A percentile compares a stretch with the other conserved stretches of the same genome.
Evolutionary conservation across 2,797 vertebrate species (phyloP).

Genomic region (Siniperca obscura): DNA sequence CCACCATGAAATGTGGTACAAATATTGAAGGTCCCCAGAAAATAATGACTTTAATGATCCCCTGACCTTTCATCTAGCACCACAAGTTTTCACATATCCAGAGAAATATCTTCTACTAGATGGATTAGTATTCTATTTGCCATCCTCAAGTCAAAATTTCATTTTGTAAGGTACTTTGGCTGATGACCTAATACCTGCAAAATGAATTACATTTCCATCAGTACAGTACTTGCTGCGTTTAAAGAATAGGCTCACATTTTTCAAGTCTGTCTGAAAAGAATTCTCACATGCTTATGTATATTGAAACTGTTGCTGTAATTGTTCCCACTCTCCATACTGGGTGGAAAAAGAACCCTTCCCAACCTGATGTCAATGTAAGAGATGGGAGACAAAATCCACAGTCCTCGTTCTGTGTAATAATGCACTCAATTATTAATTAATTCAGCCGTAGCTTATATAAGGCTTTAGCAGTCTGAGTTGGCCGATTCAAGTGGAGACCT

Average conservation of each 20-base stretch:
- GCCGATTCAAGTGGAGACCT: background rate
- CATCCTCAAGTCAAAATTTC: background rate
- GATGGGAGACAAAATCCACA: background rate
- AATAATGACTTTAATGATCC: background rate
- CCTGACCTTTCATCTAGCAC: background rate
- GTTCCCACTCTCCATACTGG: too few relatives aligned
- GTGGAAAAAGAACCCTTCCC: too few relatives aligned
- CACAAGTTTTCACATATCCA: background rate
- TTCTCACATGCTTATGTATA: background rate
- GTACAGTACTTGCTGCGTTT: background rate
- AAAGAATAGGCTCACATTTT: background rate
- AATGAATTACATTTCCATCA: background rate
- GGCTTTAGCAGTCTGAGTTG: background rate
- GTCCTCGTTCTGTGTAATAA: too few relatives aligned
- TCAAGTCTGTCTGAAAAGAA: background rate
- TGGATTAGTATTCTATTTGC: too few relatives aligned
- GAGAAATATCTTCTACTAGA: background rate
- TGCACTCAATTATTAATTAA: too few relatives aligned
- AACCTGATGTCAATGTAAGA: too few relatives aligned
- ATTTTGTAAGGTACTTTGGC: background rate
- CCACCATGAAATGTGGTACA: too few relatives aligned
- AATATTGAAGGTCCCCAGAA: background rate
- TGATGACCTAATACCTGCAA: background rate
- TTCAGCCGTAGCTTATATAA: background rate
- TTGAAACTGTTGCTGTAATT: too few relatives aligned